Conservation (phyloP, 2,113 vertebrate genomes). For the Lophochroa leadbeateri region DNA sequence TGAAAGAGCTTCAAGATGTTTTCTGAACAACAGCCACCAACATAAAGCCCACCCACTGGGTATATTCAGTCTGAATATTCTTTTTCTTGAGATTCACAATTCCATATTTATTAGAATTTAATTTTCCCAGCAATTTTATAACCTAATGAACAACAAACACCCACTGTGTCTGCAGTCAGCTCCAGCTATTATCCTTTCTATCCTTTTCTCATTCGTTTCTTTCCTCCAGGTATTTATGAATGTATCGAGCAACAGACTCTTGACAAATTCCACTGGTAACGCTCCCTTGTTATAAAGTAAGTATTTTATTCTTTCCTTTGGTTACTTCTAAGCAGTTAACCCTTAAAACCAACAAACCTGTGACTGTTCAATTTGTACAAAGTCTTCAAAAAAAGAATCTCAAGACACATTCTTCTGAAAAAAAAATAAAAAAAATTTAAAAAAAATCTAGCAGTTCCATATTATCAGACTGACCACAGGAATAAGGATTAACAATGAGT, state of each 20-base stretch:
- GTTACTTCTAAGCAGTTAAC: background rate
- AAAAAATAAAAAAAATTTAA: background rate
- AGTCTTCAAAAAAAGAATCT: background rate
- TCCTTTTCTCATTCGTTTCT: background rate
- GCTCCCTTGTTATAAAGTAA: background rate
- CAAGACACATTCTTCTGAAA: background rate
- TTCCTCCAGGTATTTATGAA: background rate
- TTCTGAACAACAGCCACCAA: background rate
- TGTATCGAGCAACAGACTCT: background rate
- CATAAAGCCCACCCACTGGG: background rate
- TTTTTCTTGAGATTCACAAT: background rate
- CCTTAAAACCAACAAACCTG: background rate
- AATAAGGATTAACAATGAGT: background rate
- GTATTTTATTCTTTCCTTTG: background rate
- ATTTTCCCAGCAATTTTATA: background rate
- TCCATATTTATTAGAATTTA: background rate
- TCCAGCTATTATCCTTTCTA: background rate
- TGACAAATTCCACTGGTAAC: background rate
- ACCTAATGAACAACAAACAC: background rate
- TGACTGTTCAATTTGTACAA: background rate
- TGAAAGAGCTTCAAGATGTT: background rate
- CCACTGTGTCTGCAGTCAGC: background rate
- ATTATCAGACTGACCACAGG: background rate
- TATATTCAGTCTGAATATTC: background rate
- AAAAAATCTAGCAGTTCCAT: background rate